Conservation (phyloP, 2,113 vertebrate genomes). For the Bombycilla garrulus region DNA sequence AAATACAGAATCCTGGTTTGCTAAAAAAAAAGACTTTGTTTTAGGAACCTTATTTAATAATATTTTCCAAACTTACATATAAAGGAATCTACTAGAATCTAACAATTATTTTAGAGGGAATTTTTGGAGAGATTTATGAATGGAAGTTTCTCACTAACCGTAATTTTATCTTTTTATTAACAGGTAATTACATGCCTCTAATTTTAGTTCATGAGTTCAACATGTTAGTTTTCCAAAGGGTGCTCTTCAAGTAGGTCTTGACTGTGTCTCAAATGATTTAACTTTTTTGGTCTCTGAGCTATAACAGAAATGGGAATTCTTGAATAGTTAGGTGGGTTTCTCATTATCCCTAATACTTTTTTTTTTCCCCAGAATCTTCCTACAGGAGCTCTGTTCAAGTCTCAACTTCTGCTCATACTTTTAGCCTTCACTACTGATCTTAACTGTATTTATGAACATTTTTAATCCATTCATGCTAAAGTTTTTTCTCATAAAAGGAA, state of each 20-base stretch:
- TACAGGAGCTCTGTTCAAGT: neutral
- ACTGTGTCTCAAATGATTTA: neutral
- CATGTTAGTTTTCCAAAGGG: neutral
- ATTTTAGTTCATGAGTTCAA: neutral
- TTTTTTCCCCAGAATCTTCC: neutral
- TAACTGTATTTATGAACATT: neutral
- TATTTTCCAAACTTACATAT: neutral
- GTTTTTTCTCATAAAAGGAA: neutral
- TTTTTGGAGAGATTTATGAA: neutral
- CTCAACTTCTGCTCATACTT: neutral
- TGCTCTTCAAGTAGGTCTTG: neutral
- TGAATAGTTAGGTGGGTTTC: neutral
- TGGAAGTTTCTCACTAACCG: neutral
- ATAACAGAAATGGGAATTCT: neutral
- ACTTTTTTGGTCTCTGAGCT: neutral
- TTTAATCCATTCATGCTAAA: neutral
- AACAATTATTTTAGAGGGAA: neutral
- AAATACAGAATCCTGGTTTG: neutral
- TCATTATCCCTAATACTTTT: neutral
- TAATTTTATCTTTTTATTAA: neutral
- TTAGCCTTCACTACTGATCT: neutral
- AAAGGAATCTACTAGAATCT: neutral
- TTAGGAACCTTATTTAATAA: neutral
- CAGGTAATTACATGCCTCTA: neutral
- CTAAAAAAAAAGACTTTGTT: neutral